Base-by-base conservation (phyloP, 2,113 vertebrate genomes). In the Poecile atricapillus region DNA sequence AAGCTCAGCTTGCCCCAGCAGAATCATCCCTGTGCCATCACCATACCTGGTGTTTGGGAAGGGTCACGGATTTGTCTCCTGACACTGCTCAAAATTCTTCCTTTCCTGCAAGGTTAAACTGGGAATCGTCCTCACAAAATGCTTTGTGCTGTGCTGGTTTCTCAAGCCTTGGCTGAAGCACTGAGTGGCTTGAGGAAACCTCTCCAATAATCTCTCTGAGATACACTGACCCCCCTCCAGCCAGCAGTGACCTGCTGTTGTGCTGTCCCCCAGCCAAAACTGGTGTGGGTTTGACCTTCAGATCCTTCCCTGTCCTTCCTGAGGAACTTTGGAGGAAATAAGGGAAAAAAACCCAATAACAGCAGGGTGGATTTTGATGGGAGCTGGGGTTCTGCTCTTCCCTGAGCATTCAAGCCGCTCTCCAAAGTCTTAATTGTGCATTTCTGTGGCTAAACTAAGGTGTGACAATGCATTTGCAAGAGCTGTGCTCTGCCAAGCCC, bases 321-420 rank as follows among this genome's bases (percentile, higher is more conserved):
- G 62, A 60, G 55, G 64, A 64, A 68, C 15, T 75, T 49, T 2
- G 3, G 37, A 47, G 64, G n/a, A 80, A 68, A 55, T 31, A 70
- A 55, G 16, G 33, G 15, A n/a, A 53, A 59, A 67, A 28, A 9
- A 3, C 4, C 2, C 33, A 31, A 1, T 3, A 22, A 10, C 0
- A 1, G 28, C 47, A n/a, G 33, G 11, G 30, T 63, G 39, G 47
- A 1, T 82, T 84, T 65, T 63, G 30, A 4, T 33, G 35, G 28
- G 23, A 65, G 14, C 33, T 55, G 44, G 21, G 35, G 24, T 63
- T 93, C 68, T 87, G 58, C 71, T 37, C 68, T 53, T 95, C 60
- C 22, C 73, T 59, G 50, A 56, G 35, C 9, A 10, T 49, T 41
- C 19, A 15, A 73, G 52, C 43, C 59, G 23, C 30, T 81, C 71